Base-by-base conservation (phyloP, 2,113 vertebrate genomes). In the Ictalurus furcatus region DNA sequence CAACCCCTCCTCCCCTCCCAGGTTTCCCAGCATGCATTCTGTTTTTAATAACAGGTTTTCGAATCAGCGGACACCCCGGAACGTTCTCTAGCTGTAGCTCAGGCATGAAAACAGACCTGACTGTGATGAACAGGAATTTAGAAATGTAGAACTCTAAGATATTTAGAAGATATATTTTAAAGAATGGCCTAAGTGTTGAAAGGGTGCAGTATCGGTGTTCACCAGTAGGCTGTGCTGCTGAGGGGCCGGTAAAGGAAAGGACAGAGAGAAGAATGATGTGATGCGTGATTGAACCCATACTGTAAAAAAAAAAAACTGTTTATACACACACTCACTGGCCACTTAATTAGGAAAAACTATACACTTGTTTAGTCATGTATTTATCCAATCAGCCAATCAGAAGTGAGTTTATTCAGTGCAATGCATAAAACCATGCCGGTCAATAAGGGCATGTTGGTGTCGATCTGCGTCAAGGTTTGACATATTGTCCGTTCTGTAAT, bases 141-240 rank as follows among this genome's bases (percentile, higher is more conserved):
- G 44, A 44, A 44, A 44, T 4, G 5, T 44, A 6, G 44, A 48
- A 48, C 6, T 6, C 6, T 48, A 8, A 44, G 6, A 44, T 44
- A 44, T 44, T 44, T 44, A 6, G 3, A 48, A 7, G 6, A 48
- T 54, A 54, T 54, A 12, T 54, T 11, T 52, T 11, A 11, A 52
- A 44, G 40, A 40, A 40, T 40, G 40, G 3, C 40, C 0, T 40
- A 40, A 1, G 71, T 11, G 23, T 2, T 25, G n/a, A 71, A 14
- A 14, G 23, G 23, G 28, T 88, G 81, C 81, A 88, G 69, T 84
- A 37, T 30, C 69, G 0, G 17, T 12, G 12, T 8, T 65, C 23
- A 71, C 87, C 87, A 88, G 87, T 30, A 84, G 69, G 81, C 65
- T 84, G 81, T 61, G 87, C 87, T 84, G 81, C 54, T 63, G 87